Base-by-base conservation (phyloP, 2,113 vertebrate species). In the Oreochromis niloticus region DNA sequence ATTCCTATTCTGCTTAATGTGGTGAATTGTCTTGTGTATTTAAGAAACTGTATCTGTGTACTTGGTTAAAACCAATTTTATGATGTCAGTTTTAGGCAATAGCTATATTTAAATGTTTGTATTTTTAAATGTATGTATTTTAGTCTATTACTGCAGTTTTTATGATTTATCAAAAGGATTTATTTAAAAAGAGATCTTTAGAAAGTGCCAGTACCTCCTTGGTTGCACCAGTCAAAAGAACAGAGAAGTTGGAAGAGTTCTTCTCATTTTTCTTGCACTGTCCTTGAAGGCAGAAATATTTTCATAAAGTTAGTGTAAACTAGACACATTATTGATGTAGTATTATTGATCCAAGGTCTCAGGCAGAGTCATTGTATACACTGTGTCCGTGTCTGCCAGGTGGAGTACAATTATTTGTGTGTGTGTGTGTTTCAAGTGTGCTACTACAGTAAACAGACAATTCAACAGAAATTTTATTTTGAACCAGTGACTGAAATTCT, bases 341-440 rank as follows among this genome's bases (percentile, higher is more conserved):
- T 34, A 14, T 32, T 80, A 91, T 92, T 68, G 89, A 92, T 87
- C 71, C 36, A 55, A 27, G 78, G 57, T 80, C 71, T 87, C 48
- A 80, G 34, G 57, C 46, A 36, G 12, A 82, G 57, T 22, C 80
- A 87, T 61, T 90, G 81, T 79, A 39, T 63, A 43, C 63, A 84
- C 19, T 80, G 66, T 75, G 80, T n/a, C 16, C 46, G 41, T 80
- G n/a, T 85, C 86, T 84, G 55, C 55, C 24, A 61, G 22, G 43
- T 54, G 14, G 34, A 61, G 43, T 52, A 12, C 50, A 24, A 27
- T 30, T 43, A 27, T 27, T 2, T 48, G 68, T 46, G 22, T 4
- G 36, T 14, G 9, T 10, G 6, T 3, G 7, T 9, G 57, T 43
- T 56, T 39, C n/a, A 8, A 83, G 7, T 78, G 36, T 66, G 39